Evolutionary conservation across 2,888 invertebrate species (phyloP).

Genomic region (Sminthurinus aureus): DNA sequence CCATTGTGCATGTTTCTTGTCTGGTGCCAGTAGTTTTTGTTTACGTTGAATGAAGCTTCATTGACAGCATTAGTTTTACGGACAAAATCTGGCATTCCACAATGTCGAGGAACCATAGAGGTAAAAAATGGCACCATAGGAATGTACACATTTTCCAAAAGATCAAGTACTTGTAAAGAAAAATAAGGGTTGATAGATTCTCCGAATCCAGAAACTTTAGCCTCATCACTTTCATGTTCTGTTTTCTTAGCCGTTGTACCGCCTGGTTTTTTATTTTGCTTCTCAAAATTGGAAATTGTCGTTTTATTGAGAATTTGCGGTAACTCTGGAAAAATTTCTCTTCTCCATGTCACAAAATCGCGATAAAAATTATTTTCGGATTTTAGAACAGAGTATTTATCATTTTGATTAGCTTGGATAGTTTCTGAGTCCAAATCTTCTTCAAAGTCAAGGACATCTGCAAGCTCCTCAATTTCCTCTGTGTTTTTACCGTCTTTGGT

Average conservation of each 20-base stretch:
- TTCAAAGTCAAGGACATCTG: no score
- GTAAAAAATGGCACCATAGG: slow-evolving; percentile 10
- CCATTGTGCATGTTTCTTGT: slow-evolving; percentile 9
- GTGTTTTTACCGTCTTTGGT: no score
- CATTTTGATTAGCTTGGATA: not conserved
- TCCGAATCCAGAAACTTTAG: not conserved
- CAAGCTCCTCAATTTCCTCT: no score
- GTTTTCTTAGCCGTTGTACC: not conserved
- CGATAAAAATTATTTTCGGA: not conserved
- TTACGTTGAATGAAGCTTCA: not conserved
- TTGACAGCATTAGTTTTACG: not conserved
- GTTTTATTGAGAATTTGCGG: not conserved
- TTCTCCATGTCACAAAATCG: not conserved
- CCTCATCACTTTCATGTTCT: not conserved
- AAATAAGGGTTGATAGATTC: not conserved
- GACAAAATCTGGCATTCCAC: slow-evolving; percentile 3
- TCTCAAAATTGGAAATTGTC: not conserved
- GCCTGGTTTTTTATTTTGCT: not conserved
- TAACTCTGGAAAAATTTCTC: not conserved
- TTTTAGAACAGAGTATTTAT: not conserved
- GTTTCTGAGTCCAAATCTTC: not conserved
- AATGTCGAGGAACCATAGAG: not conserved
- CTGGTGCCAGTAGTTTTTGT: slow-evolving; percentile 5
- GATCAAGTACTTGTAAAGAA: not conserved
- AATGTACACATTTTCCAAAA: slow-evolving; percentile 6